phyloP scores from a whole-genome alignment of 2,888 invertebrate species.

The Philhelius pedissequus region DNA sequence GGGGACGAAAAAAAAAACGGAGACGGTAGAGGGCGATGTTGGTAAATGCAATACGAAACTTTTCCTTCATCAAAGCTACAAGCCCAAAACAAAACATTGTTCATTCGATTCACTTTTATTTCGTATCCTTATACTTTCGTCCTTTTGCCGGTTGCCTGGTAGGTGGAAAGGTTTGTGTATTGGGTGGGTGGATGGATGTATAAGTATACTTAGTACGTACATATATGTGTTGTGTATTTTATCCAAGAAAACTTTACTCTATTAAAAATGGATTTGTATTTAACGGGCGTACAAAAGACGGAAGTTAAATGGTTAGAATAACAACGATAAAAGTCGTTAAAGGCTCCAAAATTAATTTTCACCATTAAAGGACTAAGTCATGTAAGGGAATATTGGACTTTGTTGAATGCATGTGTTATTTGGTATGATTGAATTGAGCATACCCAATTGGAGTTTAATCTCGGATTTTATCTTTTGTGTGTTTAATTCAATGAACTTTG shows the following conservation, averaged over 20 bases:
- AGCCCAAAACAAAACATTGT: constrained; percentile 61
- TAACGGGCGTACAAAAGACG: constrained; percentile 50
- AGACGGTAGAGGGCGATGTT: constrained; percentile 19
- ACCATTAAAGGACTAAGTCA: constrained; percentile 17
- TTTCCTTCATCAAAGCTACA: constrained; percentile 60
- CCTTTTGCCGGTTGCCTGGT: background rate
- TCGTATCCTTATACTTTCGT: constrained; percentile 13
- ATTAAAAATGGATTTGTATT: constrained; percentile 65
- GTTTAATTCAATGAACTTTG: constrained; percentile 13
- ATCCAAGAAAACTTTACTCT: constrained; percentile 49
- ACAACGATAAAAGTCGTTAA: constrained; percentile 53
- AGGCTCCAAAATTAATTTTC: constrained; percentile 54
- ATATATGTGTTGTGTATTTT: constrained; percentile 21
- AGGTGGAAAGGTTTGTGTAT: background rate
- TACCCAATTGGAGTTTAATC: background rate
- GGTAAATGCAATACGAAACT: constrained; percentile 60
- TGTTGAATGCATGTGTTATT: background rate
- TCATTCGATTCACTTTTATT: constrained; percentile 60
- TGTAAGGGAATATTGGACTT: constrained; percentile 13
- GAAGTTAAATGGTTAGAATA: constrained; percentile 61
- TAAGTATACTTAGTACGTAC: background rate
- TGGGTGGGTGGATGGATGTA: background rate
- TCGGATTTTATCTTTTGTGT: background rate
- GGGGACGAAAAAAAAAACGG: background rate
- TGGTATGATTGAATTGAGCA: background rate